Base-by-base conservation (phyloP, 1,140 invertebrate species). In the Pseudomyrmex gracilis region DNA sequence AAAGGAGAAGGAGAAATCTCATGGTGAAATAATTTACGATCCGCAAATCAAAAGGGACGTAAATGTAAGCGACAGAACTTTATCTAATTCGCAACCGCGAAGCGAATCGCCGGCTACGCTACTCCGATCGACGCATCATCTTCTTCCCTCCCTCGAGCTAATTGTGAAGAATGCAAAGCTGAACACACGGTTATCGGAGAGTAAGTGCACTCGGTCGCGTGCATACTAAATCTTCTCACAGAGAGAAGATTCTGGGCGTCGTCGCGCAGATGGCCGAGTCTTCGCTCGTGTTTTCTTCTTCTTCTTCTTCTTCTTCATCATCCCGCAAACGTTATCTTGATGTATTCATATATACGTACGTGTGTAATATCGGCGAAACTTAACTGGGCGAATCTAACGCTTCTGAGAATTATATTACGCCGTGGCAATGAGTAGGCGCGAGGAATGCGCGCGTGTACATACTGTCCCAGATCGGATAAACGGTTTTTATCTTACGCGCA, bases 131-230 rank as follows among this genome's bases (percentile, higher is more conserved):
- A 49, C 5, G 2, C 58, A 17, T 63, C 45, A 2, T 12, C 15
- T 8, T 24, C 13, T 8, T 20, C 20, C 63, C 73, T 51, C 58
- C 15, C 22, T 63, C 58, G 22, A 63, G 58, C 58, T 74, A 74
- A 74, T 74, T 74, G 45, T 24, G 58, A 74, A 74, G 58, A 74
- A 74, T 63, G 73, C 73, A 74, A 73, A 34, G 45, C 22, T 74
- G 61, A 74, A 74, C 22, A 74, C 22, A 74, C 45, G 15, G 49
- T 57, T 67, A 68, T 78, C 51, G 34, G 13, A 67, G n/a, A 4
- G 34, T 55, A 74, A 74, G 13, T 57, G 45, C 34, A 67, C 34
- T 34, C 12, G 13, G 17, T 67, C 74, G 63, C 49, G 24, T n/a
- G 34, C 13, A 22, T 47, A 34, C 34, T 67, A 67, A 47, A 77